Conservation (phyloP, 2,888 invertebrate species). For the Elegia similella region DNA sequence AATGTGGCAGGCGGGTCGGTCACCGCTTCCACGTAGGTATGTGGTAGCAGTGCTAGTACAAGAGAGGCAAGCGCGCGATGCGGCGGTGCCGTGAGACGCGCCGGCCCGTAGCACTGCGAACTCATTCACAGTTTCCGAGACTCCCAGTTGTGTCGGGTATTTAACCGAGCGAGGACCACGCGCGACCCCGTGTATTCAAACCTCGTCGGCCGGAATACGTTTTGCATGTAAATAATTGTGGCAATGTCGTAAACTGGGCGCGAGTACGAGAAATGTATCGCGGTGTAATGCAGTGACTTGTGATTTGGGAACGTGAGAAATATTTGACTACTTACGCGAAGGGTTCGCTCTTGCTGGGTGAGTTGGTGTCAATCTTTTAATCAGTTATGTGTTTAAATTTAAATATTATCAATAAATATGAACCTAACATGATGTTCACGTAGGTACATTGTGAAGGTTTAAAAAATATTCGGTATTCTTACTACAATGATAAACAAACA, state of each 20-base stretch:
- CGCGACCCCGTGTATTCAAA: slow-evolving; percentile 1
- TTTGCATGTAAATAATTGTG: slow-evolving; percentile 3
- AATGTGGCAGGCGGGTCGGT: slow-evolving; percentile 31
- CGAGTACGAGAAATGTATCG: slow-evolving; percentile 6
- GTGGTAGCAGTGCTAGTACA: slow-evolving; percentile 1
- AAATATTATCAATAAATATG: not conserved
- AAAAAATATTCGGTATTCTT: too few species aligned
- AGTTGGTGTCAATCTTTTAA: not conserved
- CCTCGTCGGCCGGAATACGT: not conserved
- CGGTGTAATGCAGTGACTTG: slow-evolving; percentile 11
- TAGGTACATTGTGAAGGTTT: too few species aligned
- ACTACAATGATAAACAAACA: too few species aligned
- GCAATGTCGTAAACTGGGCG: slow-evolving; percentile 3
- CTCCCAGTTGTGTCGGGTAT: slow-evolving; percentile 6
- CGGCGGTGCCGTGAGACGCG: slow-evolving; percentile 9
- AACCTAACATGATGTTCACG: not conserved
- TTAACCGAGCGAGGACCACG: slow-evolving; percentile 8
- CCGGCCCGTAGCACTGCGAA: not conserved
- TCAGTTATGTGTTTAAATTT: not conserved
- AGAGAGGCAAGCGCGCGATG: slow-evolving; percentile 5
- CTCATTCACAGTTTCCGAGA: not conserved
- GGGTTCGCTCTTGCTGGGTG: slow-evolving; percentile 1
- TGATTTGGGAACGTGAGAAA: slow-evolving; percentile 14
- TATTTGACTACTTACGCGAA: not conserved
- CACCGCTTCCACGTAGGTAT: slow-evolving; percentile 22